These are phyloP conservation scores for Platygyra sinensis DNA, from an alignment of 64 coral and sea anemone genomes.

Conservation along the genomic window DNA sequence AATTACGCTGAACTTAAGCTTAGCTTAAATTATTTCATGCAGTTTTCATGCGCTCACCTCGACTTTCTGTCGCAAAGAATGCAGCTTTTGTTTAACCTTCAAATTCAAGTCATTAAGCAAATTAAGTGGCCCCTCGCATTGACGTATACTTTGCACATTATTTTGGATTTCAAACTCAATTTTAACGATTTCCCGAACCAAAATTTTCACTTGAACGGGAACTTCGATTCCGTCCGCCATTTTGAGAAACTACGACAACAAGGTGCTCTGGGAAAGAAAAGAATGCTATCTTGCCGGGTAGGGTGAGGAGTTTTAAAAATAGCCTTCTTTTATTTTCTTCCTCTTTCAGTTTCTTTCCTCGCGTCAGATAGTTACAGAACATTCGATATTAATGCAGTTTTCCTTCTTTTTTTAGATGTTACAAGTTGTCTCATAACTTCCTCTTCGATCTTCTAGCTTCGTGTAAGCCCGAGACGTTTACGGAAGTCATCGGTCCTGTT, in stretches of 20 bases:
- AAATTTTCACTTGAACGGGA: conserved; percentile 84
- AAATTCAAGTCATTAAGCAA: conserved; percentile 74
- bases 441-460: no score
- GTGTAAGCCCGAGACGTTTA: not conserved
- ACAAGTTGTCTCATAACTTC: no score
- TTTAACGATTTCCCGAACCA: conserved; percentile 92
- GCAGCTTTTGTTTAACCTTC: conserved; percentile 84
- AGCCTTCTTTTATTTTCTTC: no score
- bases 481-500: conserved; percentile 6
- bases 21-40: no score
- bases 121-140: conserved; percentile 69
- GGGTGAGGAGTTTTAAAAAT: not conserved
- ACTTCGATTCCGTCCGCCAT: conserved; percentile 82
- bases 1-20: no score
- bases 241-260: conserved; percentile 37
- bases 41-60: conserved; percentile 57
- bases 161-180: conserved; percentile 90
- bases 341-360: no score
- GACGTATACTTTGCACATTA: conserved; percentile 77
- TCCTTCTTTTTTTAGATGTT: no score
- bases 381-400: no score
- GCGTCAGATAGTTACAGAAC: no score
- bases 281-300: not conserved
- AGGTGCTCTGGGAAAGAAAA: not conserved
- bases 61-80: conserved; percentile 75